A percentile compares a stretch with the other conserved stretches of the same genome.
These are phyloP conservation scores for Anguilla megastoma DNA, from an alignment of 2,797 vertebrate species.

Conservation along the genomic window DNA sequence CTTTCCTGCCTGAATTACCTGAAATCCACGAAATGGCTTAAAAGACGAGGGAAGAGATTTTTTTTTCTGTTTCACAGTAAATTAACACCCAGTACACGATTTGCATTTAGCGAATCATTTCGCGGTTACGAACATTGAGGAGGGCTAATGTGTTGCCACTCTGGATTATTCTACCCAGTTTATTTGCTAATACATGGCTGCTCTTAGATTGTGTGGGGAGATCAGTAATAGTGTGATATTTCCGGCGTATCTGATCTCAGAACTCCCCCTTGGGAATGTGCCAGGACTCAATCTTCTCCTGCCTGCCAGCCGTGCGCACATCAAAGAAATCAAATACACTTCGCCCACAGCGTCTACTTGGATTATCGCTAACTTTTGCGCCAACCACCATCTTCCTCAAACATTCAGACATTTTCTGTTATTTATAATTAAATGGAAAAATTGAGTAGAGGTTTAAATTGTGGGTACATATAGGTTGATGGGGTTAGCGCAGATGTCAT, in stretches of 20 bases:
- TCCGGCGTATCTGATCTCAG: background rate
- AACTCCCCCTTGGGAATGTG: background rate
- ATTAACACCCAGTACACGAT: background rate
- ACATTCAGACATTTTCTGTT: background rate
- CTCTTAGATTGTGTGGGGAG: background rate
- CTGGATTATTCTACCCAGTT: background rate
- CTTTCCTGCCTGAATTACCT: background rate
- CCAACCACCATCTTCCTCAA: background rate
- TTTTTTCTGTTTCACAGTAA: background rate
- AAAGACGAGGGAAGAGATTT: background rate
- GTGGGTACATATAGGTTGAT: no score
- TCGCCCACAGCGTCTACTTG: background rate
- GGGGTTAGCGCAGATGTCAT: background rate
- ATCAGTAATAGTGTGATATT: constrained; percentile 15
- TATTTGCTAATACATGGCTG: constrained; percentile 7
- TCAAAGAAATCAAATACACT: background rate
- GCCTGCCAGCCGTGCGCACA: background rate
- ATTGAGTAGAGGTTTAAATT: background rate
- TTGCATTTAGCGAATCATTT: background rate
- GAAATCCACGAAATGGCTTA: constrained; percentile 1
- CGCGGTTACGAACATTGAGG: background rate
- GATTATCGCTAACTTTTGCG: background rate
- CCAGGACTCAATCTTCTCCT: background rate
- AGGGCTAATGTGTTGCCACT: background rate
- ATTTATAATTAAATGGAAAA: background rate